Conservation (phyloP, 2,888 invertebrate genomes). For the Athalia circularis region DNA sequence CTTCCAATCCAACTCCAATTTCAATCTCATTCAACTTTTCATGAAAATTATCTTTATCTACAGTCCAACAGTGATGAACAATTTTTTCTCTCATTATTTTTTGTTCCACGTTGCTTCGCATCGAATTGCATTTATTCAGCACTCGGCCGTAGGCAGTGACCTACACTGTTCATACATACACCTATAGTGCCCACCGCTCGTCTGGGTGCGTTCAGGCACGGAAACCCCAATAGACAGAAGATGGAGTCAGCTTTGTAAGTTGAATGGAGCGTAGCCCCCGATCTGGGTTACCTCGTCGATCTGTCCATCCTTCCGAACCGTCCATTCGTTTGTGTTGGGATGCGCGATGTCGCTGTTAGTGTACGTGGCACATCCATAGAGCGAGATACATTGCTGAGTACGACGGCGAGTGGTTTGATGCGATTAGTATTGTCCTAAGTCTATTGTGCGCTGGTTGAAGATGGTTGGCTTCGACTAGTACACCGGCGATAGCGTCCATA, state of each 20-base stretch:
- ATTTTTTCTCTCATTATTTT: not conserved
- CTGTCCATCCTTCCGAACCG: conserved; percentile 30
- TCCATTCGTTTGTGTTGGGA: conserved; percentile 41
- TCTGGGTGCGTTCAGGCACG: not conserved
- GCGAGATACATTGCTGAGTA: conserved; percentile 36
- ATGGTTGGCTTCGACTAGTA: conserved; percentile 57
- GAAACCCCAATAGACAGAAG: conserved; percentile 2
- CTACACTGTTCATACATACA: too few species aligned
- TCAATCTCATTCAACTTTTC: not conserved
- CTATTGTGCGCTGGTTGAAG: conserved; percentile 59
- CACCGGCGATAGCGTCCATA: conserved; percentile 54
- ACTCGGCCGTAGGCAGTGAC: too few species aligned
- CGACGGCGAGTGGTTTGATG: conserved; percentile 60
- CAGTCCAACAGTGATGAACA: not conserved
- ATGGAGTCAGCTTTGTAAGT: conserved; percentile 51
- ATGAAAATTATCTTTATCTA: conserved; percentile 1
- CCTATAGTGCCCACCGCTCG: not conserved
- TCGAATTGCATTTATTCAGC: too few species aligned
- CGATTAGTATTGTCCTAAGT: conserved; percentile 65
- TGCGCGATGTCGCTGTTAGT: conserved; percentile 48
- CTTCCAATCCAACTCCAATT: conserved; percentile 6
- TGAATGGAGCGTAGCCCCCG: conserved; percentile 55
- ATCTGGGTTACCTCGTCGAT: conserved; percentile 56
- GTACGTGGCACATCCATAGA: conserved; percentile 40
- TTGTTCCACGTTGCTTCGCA: too few species aligned